Evolutionary conservation across 2,113 vertebrate species (phyloP).

Genomic region (Anolis carolinensis): DNA sequence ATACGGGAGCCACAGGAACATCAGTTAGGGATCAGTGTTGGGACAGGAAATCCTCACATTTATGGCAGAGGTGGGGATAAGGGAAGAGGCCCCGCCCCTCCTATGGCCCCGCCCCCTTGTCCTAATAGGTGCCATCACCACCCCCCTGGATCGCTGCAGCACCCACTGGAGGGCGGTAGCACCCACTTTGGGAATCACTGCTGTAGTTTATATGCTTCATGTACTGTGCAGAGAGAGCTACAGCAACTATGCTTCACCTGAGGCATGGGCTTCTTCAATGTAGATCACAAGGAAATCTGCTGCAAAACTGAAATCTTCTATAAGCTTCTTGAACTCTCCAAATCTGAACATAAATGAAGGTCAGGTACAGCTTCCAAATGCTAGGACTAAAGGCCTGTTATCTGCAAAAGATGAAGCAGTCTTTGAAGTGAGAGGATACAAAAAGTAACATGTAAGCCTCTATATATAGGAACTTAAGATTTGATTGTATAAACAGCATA

Average conservation of each 20-base stretch:
- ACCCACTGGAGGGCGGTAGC: too few species aligned
- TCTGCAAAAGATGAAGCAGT: conserved; percentile 61
- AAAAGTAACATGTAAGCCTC: background rate
- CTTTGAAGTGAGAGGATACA: conserved; percentile 4
- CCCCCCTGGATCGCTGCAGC: too few species aligned
- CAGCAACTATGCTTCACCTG: conserved; percentile 77
- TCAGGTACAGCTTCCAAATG: conserved; percentile 95
- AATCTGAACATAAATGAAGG: conserved; percentile 92
- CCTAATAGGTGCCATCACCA: too few species aligned
- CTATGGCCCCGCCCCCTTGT: too few species aligned
- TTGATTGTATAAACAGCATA: background rate
- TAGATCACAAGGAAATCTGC: conserved; percentile 93
- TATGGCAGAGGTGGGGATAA: too few species aligned
- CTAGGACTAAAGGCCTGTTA: conserved; percentile 86
- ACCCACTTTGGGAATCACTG: too few species aligned
- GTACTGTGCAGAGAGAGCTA: background rate
- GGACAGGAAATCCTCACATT: too few species aligned
- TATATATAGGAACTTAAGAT: background rate
- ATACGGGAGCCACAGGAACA: too few species aligned
- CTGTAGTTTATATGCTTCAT: background rate
- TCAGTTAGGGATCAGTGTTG: too few species aligned
- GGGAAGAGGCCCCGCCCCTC: too few species aligned
- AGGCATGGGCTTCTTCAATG: conserved; percentile 90
- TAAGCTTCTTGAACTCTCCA: conserved; percentile 88
- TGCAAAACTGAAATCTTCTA: conserved; percentile 82